These are phyloP conservation scores for Busseola fusca DNA, from an alignment of 2,888 invertebrate species.

Conservation along the genomic window DNA sequence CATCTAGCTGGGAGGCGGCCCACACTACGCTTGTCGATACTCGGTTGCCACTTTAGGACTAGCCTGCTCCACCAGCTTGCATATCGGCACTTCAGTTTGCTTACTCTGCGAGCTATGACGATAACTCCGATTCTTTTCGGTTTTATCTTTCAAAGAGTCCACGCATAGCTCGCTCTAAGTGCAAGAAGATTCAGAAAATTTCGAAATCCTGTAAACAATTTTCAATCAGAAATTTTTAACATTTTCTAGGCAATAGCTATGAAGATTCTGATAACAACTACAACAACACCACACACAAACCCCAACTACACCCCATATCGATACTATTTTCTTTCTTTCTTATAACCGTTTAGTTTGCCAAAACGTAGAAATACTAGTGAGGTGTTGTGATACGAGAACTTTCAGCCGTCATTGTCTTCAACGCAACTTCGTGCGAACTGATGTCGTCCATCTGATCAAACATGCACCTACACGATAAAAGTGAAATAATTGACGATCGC, in stretches of 20 bases:
- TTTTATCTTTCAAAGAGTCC: no score
- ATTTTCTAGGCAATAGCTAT: not conserved
- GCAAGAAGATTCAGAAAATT: not conserved
- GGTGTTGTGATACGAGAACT: not conserved
- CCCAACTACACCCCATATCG: no score
- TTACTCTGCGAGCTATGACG: no score
- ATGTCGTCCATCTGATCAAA: not conserved
- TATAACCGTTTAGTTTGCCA: not conserved
- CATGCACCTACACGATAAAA: slow-evolving; percentile 1
- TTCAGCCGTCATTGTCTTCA: not conserved
- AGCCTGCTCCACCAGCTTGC: no score
- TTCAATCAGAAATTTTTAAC: not conserved
- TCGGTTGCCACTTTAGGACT: no score
- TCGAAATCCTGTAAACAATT: not conserved
- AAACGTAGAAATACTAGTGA: not conserved
- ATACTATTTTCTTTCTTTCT: no score
- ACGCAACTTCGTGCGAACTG: not conserved
- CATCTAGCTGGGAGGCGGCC: no score
- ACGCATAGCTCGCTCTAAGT: not conserved
- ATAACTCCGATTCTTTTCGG: no score
- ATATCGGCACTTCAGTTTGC: no score
- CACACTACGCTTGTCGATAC: no score
- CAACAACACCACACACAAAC: no score
- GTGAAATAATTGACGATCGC: not conserved
- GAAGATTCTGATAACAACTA: not conserved